phyloP scores from a whole-genome alignment of 37 sponge, comb jelly and placozoan species.

The Diacarnus erythraeanus region DNA sequence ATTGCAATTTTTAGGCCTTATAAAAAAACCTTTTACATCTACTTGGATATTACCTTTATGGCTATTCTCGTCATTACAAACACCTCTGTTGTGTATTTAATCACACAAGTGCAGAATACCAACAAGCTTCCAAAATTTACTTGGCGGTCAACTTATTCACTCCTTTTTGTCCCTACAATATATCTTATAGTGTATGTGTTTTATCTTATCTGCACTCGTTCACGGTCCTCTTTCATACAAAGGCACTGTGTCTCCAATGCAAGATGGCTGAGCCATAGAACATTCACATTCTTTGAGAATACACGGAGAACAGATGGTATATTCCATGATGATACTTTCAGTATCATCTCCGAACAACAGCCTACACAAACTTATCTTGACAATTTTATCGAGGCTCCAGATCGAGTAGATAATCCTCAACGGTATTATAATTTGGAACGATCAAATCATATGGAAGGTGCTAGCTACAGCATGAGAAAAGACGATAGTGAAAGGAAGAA shows the following conservation, averaged over 20 bases:
- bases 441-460: not conserved
- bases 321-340: not conserved
- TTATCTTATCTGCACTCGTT: conserved; percentile 6
- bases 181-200: conserved; percentile 2
- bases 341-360: not conserved
- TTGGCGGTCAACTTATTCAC: conserved; percentile 11
- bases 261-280: not conserved
- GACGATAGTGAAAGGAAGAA: not conserved
- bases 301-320: not conserved
- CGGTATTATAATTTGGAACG: not conserved
- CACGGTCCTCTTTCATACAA: not conserved
- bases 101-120: not conserved
- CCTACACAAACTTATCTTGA: not conserved
- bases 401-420: conserved; percentile 23
- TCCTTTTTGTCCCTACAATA: conserved; percentile 4
- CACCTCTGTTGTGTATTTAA: not conserved
- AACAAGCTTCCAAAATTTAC: not conserved
- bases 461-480: not conserved
- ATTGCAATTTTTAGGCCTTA: conserved; percentile 34
- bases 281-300: not conserved
- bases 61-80: not conserved
- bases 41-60: conserved; percentile 23
- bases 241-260: not conserved
- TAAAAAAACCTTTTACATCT: conserved; percentile 35
- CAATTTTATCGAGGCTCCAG: not conserved